Percentiles rank a stretch among this genome's conserved stretches.
Evolutionary conservation across 1,140 invertebrate species (phyloP).

Genomic region (Brachionus rubens): DNA sequence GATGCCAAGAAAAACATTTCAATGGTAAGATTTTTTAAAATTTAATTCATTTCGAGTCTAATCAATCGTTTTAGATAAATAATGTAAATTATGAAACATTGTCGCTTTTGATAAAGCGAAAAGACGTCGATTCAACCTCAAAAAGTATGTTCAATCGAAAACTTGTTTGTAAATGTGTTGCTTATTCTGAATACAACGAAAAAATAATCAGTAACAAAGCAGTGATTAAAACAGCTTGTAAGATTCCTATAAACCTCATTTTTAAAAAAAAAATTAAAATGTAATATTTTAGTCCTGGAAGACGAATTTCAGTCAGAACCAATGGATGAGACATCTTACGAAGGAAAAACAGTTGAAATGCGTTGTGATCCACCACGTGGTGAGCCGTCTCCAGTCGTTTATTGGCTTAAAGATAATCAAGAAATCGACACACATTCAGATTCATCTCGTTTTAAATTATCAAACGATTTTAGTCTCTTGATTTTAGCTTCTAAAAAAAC

Average conservation of each 20-base stretch:
- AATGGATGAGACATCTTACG: slow-evolving; percentile 31
- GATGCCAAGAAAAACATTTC: background rate
- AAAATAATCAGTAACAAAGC: slow-evolving; percentile 34
- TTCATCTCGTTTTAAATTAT: slow-evolving; percentile 27
- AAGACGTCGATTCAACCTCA: background rate
- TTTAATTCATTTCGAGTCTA: background rate
- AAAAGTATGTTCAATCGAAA: background rate
- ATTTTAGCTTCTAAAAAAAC: slow-evolving; percentile 16
- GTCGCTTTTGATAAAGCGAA: background rate
- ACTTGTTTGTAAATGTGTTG: slow-evolving; percentile 28
- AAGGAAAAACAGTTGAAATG: slow-evolving; percentile 37
- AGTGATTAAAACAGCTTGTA: slow-evolving; percentile 13
- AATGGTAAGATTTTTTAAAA: background rate
- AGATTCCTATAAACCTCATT: background rate
- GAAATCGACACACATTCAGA: slow-evolving; percentile 24
- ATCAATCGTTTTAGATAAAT: background rate
- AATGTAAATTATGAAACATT: slow-evolving; percentile 16
- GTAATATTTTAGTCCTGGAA: slow-evolving; percentile 9
- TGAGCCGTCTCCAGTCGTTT: slow-evolving; percentile 28
- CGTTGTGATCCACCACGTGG: slow-evolving; percentile 12
- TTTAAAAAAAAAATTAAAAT: background rate
- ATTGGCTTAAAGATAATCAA: slow-evolving; percentile 32
- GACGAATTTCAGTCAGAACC: slow-evolving; percentile 35
- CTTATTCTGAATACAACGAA: slow-evolving; percentile 29
- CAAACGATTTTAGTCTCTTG: slow-evolving; percentile 32